phyloP scores from a whole-genome alignment of 1,140 invertebrate genomes.

The Zaprionus ghesquierei region DNA sequence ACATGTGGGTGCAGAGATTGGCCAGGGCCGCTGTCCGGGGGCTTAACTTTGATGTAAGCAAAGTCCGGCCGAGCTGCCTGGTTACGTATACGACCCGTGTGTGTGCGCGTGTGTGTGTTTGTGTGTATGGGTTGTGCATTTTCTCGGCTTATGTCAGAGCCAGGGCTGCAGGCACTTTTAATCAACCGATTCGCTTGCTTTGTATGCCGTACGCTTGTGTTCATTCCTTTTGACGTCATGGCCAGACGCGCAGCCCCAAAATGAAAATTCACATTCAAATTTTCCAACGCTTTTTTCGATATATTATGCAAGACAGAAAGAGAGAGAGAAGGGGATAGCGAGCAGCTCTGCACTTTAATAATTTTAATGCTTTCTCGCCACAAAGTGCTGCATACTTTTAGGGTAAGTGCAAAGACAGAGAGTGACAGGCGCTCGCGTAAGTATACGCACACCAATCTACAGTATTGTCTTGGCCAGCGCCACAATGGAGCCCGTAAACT shows the following conservation, averaged over 20 bases:
- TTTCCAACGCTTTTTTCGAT: neutral
- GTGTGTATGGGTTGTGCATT: neutral
- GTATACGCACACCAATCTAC: constrained; percentile 18
- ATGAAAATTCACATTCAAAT: neutral
- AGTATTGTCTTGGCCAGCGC: constrained; percentile 67
- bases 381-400: constrained; percentile 45
- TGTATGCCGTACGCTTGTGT: neutral
- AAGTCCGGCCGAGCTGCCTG: neutral
- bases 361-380: neutral
- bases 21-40: neutral
- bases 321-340: neutral
- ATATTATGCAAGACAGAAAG: neutral
- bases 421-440: constrained; percentile 12
- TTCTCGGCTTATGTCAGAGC: constrained; percentile 21
- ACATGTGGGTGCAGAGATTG: neutral
- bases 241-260: neutral
- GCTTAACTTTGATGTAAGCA: constrained; percentile 17
- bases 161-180: constrained; percentile 38
- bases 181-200: constrained; percentile 26
- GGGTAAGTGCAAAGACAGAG: constrained; percentile 10
- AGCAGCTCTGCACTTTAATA: neutral
- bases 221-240: constrained; percentile 41
- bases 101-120: neutral
- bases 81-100: constrained; percentile 44
- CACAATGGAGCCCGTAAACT: constrained; percentile 71